Evolutionary conservation across 1,140 invertebrate species (phyloP).

Genomic region (Brachionus calyciflorus): DNA sequence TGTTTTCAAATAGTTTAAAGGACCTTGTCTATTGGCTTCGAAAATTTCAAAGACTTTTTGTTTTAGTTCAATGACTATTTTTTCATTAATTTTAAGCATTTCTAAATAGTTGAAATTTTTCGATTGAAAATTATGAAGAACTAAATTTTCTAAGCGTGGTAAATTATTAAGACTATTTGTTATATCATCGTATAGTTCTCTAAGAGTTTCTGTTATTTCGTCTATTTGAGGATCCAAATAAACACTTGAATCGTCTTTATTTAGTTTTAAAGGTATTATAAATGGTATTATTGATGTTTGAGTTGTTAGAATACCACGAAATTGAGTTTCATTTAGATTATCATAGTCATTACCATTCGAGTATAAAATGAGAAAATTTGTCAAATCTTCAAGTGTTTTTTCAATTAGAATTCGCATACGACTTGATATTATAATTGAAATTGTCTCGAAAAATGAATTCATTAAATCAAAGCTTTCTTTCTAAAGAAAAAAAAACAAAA

Average conservation of each 20-base stretch:
- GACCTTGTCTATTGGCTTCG: background rate
- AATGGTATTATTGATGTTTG: background rate
- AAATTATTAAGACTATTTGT: background rate
- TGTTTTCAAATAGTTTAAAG: background rate
- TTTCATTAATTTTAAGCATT: too few relatives aligned
- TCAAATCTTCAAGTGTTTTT: background rate
- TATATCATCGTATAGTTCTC: background rate
- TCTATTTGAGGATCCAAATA: background rate
- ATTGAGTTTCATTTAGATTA: background rate
- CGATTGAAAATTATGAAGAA: background rate
- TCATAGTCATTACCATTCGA: constrained; percentile 15
- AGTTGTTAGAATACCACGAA: background rate
- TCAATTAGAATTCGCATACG: background rate
- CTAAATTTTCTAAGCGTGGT: background rate
- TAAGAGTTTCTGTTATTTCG: background rate
- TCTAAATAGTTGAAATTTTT: too few relatives aligned
- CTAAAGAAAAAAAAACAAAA: background rate
- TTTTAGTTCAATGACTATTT: background rate
- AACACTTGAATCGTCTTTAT: background rate
- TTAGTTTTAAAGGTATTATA: background rate
- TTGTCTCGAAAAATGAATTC: constrained; percentile 15
- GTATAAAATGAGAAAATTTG: background rate
- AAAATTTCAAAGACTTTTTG: background rate
- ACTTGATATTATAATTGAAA: background rate
- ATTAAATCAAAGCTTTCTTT: background rate